These are phyloP conservation scores for Phrynocephalus guinanensis DNA, from an alignment of 2,797 vertebrate species.

Conservation along the genomic window DNA sequence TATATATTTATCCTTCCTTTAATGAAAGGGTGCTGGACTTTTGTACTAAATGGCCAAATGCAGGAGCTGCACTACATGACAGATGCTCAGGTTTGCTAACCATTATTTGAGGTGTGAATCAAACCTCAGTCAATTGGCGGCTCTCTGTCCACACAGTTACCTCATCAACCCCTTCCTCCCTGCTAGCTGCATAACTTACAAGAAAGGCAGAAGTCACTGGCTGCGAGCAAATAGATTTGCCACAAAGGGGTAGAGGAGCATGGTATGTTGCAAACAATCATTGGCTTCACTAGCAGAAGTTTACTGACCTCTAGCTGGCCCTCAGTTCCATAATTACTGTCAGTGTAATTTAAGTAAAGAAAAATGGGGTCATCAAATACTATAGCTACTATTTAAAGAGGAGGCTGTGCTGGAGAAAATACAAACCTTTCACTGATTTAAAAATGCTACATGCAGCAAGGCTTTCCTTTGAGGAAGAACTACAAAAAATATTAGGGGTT, in stretches of 20 bases:
- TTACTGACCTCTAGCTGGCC: constrained; percentile 91
- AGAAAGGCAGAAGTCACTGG: constrained; percentile 85
- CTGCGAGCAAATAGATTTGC: constrained; percentile 85
- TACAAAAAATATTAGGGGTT: not conserved
- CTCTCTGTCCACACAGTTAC: constrained; percentile 77
- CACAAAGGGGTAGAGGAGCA: constrained; percentile 90
- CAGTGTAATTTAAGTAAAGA: constrained; percentile 89
- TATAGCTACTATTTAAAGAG: constrained; percentile 69
- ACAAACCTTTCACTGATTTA: constrained; percentile 14
- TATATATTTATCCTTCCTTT: constrained; percentile 62
- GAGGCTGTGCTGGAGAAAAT: constrained; percentile 56
- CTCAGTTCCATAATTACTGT: constrained; percentile 90
- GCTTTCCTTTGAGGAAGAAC: not conserved
- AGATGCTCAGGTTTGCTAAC: constrained; percentile 68
- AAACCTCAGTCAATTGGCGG: constrained; percentile 80
- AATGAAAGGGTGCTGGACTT: constrained; percentile 56
- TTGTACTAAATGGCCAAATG: constrained; percentile 69
- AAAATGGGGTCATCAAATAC: constrained; percentile 69
- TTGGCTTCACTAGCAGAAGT: constrained; percentile 86
- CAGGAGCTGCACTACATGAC: constrained; percentile 76
- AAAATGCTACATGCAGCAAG: not conserved
- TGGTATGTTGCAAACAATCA: constrained; percentile 93
- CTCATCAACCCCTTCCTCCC: constrained; percentile 63
- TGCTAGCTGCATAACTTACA: constrained; percentile 78
- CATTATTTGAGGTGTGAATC: constrained; percentile 67